A percentile compares a stretch with the other conserved stretches of the same genome.
Evolutionary conservation across 2,888 invertebrate genomes (phyloP).

Genomic region (Ophraella communa): DNA sequence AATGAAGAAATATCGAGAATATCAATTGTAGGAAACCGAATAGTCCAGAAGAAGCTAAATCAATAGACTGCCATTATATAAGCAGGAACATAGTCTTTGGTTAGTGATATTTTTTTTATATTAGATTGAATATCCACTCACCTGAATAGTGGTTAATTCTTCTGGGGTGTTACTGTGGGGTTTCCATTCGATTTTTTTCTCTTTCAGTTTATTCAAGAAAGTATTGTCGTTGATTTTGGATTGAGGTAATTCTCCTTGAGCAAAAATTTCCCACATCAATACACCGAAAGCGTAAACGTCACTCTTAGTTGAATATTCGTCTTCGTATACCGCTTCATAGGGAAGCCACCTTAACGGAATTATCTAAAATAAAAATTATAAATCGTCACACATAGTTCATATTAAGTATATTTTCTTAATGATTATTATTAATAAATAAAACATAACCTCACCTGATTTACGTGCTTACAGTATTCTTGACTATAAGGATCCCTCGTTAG

Average conservation of each 20-base stretch:
- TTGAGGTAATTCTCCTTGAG: conserved; percentile 79
- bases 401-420: too few species aligned
- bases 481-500: conserved; percentile 86
- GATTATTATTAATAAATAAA: too few species aligned
- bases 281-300: conserved; percentile 93
- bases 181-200: conserved; percentile 72
- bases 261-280: conserved; percentile 88
- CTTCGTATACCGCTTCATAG: conserved; percentile 86
- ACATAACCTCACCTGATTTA: conserved; percentile 72
- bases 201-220: conserved; percentile 70
- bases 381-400: too few species aligned
- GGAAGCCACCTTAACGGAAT: conserved; percentile 92
- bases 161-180: conserved; percentile 70
- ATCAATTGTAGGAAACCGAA: too few species aligned
- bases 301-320: conserved; percentile 90
- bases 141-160: conserved; percentile 66
- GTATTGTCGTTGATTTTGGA: conserved; percentile 78
- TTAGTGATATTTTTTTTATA: too few species aligned
- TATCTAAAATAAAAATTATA: conserved; percentile 61
- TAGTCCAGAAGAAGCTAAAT: too few species aligned
- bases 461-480: conserved; percentile 86
- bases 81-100: too few species aligned
- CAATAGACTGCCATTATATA: too few species aligned
- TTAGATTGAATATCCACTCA: conserved; percentile 43
- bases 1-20: too few species aligned